Evolutionary conservation across 2,113 vertebrate genomes (phyloP).

Genomic region (Bubo blakistoni): DNA sequence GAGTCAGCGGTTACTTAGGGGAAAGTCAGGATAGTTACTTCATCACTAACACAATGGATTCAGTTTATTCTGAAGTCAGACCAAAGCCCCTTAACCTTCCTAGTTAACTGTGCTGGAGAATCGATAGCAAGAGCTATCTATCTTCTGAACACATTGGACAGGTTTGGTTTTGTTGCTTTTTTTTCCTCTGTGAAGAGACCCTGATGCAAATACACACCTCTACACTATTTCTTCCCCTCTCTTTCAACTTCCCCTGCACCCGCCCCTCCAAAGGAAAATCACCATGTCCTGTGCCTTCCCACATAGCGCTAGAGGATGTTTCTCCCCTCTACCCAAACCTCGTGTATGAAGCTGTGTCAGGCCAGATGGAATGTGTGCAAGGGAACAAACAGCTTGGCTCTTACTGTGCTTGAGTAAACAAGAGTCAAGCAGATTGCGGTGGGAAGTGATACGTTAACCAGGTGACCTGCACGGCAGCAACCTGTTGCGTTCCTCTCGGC

Average conservation of each 20-base stretch:
- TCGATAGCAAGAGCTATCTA: background rate
- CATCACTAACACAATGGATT: background rate
- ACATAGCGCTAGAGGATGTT: background rate
- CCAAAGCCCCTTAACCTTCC: background rate
- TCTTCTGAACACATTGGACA: background rate
- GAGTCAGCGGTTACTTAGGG: background rate
- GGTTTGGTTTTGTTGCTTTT: background rate
- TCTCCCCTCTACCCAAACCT: background rate
- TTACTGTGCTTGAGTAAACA: background rate
- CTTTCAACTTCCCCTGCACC: background rate
- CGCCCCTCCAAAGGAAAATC: background rate
- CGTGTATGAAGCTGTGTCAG: background rate
- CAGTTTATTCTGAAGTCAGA: background rate
- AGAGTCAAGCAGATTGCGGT: background rate
- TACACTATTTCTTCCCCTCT: background rate
- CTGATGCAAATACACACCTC: fast-evolving
- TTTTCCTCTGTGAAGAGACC: too few species aligned
- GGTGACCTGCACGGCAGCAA: background rate
- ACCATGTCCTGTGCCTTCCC: background rate
- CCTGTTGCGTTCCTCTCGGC: background rate
- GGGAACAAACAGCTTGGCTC: background rate
- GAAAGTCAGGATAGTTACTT: too few species aligned
- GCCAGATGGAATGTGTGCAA: background rate
- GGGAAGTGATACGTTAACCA: background rate
- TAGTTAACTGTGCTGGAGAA: background rate